phyloP scores from a whole-genome alignment of 2,113 vertebrate species.

The Nansenia antarctica region DNA sequence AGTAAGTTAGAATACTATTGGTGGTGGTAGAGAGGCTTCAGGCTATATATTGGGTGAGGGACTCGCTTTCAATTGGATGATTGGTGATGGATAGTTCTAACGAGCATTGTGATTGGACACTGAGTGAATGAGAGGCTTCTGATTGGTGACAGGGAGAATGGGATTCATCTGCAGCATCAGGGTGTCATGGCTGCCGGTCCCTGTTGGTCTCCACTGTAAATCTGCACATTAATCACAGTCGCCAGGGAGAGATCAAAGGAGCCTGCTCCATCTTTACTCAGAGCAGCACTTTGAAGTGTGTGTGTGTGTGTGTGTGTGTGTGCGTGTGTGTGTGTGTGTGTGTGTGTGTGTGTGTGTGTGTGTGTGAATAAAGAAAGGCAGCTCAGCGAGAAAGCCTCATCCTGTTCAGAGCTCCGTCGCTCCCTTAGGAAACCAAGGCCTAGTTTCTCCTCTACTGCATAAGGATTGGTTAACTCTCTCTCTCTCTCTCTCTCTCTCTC shows the following conservation, averaged over 20 bases:
- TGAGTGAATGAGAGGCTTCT: constrained; percentile 56
- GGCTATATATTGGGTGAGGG: no score
- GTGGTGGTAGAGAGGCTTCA: no score
- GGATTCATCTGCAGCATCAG: constrained; percentile 79
- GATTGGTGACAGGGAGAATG: constrained; percentile 64
- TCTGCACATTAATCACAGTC: constrained; percentile 85
- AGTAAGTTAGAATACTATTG: no score
- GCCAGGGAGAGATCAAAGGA: constrained; percentile 84
- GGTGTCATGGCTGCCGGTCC: constrained; percentile 74
- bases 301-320: constrained; percentile 36
- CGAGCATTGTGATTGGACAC: constrained; percentile 55
- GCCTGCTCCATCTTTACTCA: constrained; percentile 76
- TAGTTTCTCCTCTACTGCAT: background rate
- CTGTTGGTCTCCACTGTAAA: constrained; percentile 82
- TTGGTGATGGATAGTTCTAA: background rate
- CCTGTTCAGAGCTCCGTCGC: background rate
- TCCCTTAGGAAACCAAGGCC: constrained; percentile 1
- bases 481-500: no score
- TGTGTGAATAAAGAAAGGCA: no score
- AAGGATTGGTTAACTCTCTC: background rate
- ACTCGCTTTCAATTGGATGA: no score
- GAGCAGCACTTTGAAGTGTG: constrained; percentile 84
- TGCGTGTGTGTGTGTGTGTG: constrained; percentile 32
- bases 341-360: constrained; percentile 15
- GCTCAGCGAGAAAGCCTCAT: constrained; percentile 21